Percentiles rank a stretch among this genome's conserved stretches.
Conservation (phyloP, 2,113 vertebrate genomes). For the Ciconia boyciana region DNA sequence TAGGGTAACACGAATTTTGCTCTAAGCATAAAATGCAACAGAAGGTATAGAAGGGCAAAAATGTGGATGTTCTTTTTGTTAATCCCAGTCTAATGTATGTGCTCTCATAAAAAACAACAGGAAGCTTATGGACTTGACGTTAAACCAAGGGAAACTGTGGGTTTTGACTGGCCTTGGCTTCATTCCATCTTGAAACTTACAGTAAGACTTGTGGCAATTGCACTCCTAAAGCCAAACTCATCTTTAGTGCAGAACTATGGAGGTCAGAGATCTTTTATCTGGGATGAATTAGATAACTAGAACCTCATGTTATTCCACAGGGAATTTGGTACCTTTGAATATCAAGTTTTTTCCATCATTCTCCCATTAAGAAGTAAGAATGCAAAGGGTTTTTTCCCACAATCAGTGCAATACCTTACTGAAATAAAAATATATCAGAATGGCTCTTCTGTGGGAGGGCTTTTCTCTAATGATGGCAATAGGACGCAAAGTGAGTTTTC, state of each 20-base stretch:
- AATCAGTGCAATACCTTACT: neutral
- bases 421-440: neutral
- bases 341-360: neutral
- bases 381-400: neutral
- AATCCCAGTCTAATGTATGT: neutral
- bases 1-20: neutral
- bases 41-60: neutral
- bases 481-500: neutral
- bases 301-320: neutral
- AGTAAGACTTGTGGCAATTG: neutral
- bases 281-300: neutral
- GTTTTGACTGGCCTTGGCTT: neutral
- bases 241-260: neutral
- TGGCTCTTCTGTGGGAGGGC: neutral
- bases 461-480: neutral
- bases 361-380: neutral
- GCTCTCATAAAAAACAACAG: neutral
- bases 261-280: neutral
- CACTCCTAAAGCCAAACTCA: neutral
- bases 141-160: neutral
- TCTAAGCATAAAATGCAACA: neutral
- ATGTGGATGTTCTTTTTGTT: neutral
- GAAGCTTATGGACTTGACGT: neutral
- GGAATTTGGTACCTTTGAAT: neutral
- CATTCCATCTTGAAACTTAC: neutral